A percentile compares a stretch with the other conserved stretches of the same genome.
phyloP scores from a whole-genome alignment of 1,140 invertebrate species.

The Mizuhopecten yessoensis region DNA sequence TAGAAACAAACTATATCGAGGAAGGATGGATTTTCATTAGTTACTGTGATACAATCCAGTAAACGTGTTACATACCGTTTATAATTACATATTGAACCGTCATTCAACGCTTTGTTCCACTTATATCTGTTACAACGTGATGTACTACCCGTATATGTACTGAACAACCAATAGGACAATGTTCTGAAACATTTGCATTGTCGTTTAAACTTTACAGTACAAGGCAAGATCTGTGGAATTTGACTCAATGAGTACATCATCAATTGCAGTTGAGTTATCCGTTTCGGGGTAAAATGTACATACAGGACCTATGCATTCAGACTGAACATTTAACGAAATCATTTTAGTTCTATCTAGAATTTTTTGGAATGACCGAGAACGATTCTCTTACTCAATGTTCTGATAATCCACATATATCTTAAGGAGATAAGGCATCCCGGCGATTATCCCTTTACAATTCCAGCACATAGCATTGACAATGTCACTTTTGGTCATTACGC shows the following conservation, averaged over 20 bases:
- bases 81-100: background rate
- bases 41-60: background rate
- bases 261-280: no score
- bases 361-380: background rate
- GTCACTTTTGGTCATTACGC: background rate
- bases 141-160: background rate
- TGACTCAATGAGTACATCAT: background rate
- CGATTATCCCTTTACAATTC: slow-evolving; percentile 42
- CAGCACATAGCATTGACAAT: slow-evolving; percentile 47
- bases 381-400: slow-evolving; percentile 34
- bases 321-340: background rate
- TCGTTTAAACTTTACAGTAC: background rate
- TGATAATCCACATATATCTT: slow-evolving; percentile 24
- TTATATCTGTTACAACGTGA: background rate
- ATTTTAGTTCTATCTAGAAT: background rate
- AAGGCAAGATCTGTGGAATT: background rate
- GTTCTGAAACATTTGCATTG: background rate
- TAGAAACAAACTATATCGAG: background rate
- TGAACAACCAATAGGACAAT: background rate
- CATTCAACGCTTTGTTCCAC: background rate
- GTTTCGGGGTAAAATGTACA: no score
- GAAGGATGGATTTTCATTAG: background rate
- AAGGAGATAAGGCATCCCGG: background rate
- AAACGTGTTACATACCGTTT: background rate
- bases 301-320: slow-evolving; percentile 9